These are phyloP conservation scores for Anguilla rostrata DNA, from an alignment of 2,113 vertebrate genomes.

Conservation along the genomic window DNA sequence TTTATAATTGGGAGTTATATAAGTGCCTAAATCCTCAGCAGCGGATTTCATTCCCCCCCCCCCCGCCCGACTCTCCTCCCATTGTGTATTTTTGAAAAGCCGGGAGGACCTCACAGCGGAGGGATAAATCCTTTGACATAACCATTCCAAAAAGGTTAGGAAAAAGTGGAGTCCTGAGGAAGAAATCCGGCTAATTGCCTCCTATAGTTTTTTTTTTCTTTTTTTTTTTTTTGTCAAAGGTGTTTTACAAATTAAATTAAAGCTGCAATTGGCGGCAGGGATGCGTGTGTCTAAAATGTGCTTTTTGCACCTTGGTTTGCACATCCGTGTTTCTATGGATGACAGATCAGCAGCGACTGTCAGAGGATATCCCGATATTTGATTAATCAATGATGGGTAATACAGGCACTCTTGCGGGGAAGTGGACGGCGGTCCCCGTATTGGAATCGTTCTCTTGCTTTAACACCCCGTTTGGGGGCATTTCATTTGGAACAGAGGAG, in stretches of 20 bases:
- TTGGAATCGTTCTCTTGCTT: not conserved
- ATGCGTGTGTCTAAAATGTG: not conserved
- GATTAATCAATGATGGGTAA: constrained; percentile 11
- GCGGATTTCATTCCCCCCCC: constrained; percentile 56
- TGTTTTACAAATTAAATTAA: constrained; percentile 75
- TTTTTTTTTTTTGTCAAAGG: constrained; percentile 48
- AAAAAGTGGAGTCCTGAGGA: constrained; percentile 66
- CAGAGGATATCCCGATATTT: constrained; percentile 8
- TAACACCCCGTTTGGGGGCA: not conserved
- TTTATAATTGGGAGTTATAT: constrained; percentile 78
- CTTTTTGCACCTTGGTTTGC: too few relatives aligned
- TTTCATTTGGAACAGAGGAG: constrained; percentile 14
- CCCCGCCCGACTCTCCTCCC: constrained; percentile 38
- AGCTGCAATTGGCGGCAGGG: constrained; percentile 46
- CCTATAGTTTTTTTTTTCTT: constrained; percentile 46
- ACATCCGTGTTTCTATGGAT: not conserved
- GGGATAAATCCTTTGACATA: constrained; percentile 65
- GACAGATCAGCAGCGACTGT: not conserved
- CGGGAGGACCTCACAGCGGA: constrained; percentile 60
- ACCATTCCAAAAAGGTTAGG: constrained; percentile 60
- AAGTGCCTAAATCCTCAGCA: constrained; percentile 73
- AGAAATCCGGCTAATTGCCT: constrained; percentile 61
- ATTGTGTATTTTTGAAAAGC: constrained; percentile 66
- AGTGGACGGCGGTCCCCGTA: not conserved
- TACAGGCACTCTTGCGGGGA: not conserved